Conservation (phyloP, 1,140 invertebrate genomes). For the Drosophila mojavensis region DNA sequence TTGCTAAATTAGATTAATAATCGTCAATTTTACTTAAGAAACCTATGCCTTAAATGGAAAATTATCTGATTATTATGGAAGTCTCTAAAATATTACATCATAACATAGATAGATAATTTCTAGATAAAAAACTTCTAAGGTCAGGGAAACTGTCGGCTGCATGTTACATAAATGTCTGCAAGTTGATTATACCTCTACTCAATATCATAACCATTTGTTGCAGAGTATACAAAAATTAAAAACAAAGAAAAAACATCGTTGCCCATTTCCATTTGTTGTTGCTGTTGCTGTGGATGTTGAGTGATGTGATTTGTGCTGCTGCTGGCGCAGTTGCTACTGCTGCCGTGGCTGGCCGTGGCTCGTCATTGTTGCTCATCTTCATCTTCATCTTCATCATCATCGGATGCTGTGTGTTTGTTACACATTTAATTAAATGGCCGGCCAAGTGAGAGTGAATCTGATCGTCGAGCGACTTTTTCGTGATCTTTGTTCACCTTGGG, state of each 20-base stretch:
- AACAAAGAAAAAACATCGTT: conserved; percentile 10
- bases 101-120: too few relatives aligned
- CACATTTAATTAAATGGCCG: conserved; percentile 71
- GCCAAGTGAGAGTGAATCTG: conserved; percentile 55
- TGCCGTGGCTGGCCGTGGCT: conserved; percentile 15
- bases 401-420: conserved; percentile 55
- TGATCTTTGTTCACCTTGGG: conserved; percentile 32
- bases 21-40: too few relatives aligned
- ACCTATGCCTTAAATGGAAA: too few relatives aligned
- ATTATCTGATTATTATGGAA: too few relatives aligned
- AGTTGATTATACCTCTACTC: neutral
- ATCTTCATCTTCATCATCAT: conserved; percentile 51
- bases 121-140: too few relatives aligned
- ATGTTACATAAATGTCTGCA: neutral
- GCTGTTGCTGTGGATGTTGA: conserved; percentile 31
- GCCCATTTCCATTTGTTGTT: conserved; percentile 48
- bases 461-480: conserved; percentile 28
- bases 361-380: conserved; percentile 35
- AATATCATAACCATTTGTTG: neutral
- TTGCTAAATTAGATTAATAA: too few relatives aligned
- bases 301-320: conserved; percentile 32
- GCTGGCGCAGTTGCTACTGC: conserved; percentile 7
- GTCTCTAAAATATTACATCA: too few relatives aligned
- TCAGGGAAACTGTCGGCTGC: neutral
- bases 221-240: conserved; percentile 2